A percentile compares a stretch with the other conserved stretches of the same genome.
Evolutionary conservation across 2,113 vertebrate species (phyloP).

Genomic region (Muntiacus reevesi): DNA sequence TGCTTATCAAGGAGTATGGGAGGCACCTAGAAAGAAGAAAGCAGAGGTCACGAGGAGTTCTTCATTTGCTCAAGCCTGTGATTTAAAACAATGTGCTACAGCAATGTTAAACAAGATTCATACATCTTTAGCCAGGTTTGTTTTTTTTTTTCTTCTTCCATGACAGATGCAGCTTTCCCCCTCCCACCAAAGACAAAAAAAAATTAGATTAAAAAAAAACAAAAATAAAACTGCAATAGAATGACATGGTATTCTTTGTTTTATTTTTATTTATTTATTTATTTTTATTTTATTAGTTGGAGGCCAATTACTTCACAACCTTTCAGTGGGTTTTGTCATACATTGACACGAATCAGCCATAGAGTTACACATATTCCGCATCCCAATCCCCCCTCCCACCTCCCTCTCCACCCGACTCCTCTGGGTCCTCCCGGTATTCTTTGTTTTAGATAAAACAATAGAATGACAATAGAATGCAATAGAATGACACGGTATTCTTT

Average conservation of each 20-base stretch:
- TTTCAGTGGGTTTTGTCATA: too few relatives aligned
- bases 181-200: not conserved
- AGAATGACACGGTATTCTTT: not conserved
- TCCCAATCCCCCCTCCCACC: too few relatives aligned
- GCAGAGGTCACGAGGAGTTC: not conserved
- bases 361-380: too few relatives aligned
- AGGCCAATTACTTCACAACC: too few relatives aligned
- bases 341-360: too few relatives aligned
- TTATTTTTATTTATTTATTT: too few relatives aligned
- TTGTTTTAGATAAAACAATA: too few relatives aligned
- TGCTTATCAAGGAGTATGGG: constrained; percentile 93
- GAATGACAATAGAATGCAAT: too few relatives aligned
- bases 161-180: not conserved
- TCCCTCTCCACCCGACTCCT: too few relatives aligned
- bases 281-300: too few relatives aligned
- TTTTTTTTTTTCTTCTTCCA: not conserved
- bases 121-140: not conserved
- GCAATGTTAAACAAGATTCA: not conserved
- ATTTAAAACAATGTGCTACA: not conserved
- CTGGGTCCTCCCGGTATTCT: too few relatives aligned
- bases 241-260: not conserved
- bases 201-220: not conserved
- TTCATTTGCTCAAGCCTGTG: not conserved
- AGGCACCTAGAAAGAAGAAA: constrained; percentile 86
- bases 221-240: not conserved